These are phyloP conservation scores for Leucoraja ocellata DNA, from an alignment of 2,797 vertebrate species.

Conservation along the genomic window DNA sequence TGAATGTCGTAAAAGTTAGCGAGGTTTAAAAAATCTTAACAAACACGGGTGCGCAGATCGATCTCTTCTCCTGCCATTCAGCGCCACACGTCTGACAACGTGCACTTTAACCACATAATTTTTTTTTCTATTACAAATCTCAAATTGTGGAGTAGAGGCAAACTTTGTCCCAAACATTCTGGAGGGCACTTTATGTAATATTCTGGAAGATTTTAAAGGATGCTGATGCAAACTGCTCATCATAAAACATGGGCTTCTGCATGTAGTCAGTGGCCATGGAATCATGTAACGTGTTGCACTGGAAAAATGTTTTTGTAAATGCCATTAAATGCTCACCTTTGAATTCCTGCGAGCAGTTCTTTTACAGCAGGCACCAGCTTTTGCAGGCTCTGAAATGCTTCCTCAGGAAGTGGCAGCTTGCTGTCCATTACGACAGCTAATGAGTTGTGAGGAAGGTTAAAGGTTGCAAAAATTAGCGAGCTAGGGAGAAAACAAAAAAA, in stretches of 20 bases:
- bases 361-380: conserved; percentile 67
- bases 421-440: conserved; percentile 46
- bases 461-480: conserved; percentile 58
- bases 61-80: too few relatives aligned
- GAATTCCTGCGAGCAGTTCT: conserved; percentile 72
- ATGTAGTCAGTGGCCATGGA: background rate
- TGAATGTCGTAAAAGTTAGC: too few relatives aligned
- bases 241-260: background rate
- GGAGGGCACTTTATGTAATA: too few relatives aligned
- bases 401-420: conserved; percentile 59
- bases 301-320: background rate
- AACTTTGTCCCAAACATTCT: too few relatives aligned
- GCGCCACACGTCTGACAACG: too few relatives aligned
- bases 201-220: too few relatives aligned
- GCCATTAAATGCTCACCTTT: conserved; percentile 60
- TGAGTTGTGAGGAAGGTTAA: conserved; percentile 56
- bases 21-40: too few relatives aligned
- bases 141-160: too few relatives aligned
- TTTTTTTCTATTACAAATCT: too few relatives aligned
- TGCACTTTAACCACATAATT: too few relatives aligned
- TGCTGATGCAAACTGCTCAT: too few relatives aligned
- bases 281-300: background rate
- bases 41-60: too few relatives aligned
- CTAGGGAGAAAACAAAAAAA: conserved; percentile 45
- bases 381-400: conserved; percentile 67